Percentiles rank a stretch among this genome's conserved stretches.
Evolutionary conservation across 30 jellyfish, hydroid and myxozoan species (phyloP).

Genomic region (Clytia hemisphaerica): DNA sequence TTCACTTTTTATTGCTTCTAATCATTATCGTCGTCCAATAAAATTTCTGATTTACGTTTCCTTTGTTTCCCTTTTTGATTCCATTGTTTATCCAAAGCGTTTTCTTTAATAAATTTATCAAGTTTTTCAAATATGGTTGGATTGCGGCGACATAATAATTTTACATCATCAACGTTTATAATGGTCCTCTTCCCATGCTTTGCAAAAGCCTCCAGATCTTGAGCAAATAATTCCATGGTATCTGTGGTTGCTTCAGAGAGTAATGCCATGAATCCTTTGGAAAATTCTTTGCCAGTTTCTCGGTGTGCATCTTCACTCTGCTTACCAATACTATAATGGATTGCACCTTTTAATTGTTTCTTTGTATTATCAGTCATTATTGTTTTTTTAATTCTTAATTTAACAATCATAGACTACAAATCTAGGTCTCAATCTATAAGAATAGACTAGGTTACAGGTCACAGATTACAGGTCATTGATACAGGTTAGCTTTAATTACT

Average conservation of each 20-base stretch:
- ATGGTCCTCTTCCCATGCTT: constrained; percentile 11
- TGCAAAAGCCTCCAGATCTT: constrained; percentile 13
- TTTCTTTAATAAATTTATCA: neutral
- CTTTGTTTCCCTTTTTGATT: no score
- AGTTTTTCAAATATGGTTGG: neutral
- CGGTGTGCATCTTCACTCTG: neutral
- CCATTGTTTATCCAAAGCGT: no score
- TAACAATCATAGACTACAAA: no score
- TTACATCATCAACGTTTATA: constrained; percentile 11
- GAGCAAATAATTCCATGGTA: constrained; percentile 6
- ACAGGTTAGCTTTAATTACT: no score
- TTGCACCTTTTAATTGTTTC: neutral
- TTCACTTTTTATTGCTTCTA: no score
- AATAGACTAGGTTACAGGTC: no score
- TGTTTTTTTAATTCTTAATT: no score
- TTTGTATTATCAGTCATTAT: neutral
- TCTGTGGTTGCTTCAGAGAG: neutral
- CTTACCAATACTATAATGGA: constrained; percentile 17
- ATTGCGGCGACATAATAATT: constrained; percentile 3
- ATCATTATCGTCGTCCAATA: no score
- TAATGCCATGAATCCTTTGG: constrained; percentile 6
- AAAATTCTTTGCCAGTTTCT: neutral
- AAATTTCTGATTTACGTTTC: no score
- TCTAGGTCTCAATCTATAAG: no score
- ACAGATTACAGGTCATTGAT: no score